Base-by-base conservation (phyloP, 2,888 invertebrate genomes). In the Gibbula magus region DNA sequence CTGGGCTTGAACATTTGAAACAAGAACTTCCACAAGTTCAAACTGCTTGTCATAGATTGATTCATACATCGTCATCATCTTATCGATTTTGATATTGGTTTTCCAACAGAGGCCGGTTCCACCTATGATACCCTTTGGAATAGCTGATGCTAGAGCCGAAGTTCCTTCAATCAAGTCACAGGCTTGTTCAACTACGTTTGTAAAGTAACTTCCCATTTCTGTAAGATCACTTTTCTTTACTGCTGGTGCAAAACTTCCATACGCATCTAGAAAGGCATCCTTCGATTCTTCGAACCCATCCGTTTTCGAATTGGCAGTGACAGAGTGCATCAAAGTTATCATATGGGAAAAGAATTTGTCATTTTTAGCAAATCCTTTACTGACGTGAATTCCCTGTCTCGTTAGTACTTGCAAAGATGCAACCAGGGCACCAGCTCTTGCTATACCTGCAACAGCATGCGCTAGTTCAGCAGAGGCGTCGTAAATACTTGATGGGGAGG, bases 41-140 rank as follows among this genome's bases (percentile, higher is more conserved):
- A 32, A 70, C 70, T 70, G 70, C 35, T 35, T 70, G 39, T 70
- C 70, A 70, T 39, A 70, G 13, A 70, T 70, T 10, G 32, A 32
- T 8, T 39, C 70, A 35, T 35, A 35, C n/a, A n/a, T 70, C 0
- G 35, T 20, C 35, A 70, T 35, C 35, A 70, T 16, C 39, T 70
- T 70, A 13, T n/a, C 39, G 18, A 70, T 70, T 20, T 70, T 39
- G 13, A 70, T 35, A 18, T 39, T 35, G 5, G 70, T 70, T 39
- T 8, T 35, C 32, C 32, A 32, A 35, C 70, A 70, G 2, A 70
- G 13, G 8, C 70, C 70, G 0, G 32, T 35, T 39, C 18, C 29
- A 1, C 70, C 70, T 5, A 70, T 20, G 8, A 70, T 32, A 18
- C 32, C 70, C 20, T 70, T 70, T 4, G 70, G 39, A 10, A 20